Conservation (phyloP, 2,888 invertebrate genomes). For the Nomada fabriciana region DNA sequence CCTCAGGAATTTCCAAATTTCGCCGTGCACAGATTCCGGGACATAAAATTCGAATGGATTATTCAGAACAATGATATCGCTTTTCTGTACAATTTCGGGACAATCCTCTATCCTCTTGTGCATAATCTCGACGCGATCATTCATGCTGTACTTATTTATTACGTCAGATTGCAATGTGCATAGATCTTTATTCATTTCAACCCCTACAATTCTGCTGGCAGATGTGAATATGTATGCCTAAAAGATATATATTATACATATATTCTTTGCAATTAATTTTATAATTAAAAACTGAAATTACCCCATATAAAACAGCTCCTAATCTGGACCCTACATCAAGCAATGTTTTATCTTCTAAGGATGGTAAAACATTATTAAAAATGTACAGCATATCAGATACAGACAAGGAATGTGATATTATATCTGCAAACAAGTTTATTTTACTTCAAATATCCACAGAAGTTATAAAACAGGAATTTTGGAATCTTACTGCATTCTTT, state of each 20-base stretch:
- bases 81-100: constrained; percentile 85
- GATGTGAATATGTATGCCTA: constrained; percentile 88
- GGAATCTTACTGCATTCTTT: constrained; percentile 84
- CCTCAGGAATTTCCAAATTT: constrained; percentile 87
- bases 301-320: constrained; percentile 89
- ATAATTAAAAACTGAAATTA: constrained; percentile 78
- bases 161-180: constrained; percentile 87
- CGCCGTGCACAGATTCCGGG: constrained; percentile 86
- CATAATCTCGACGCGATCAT: constrained; percentile 86
- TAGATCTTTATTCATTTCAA: constrained; percentile 89
- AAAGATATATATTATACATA: constrained; percentile 8
- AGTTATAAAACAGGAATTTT: not conserved
- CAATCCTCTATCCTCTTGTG: constrained; percentile 87
- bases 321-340: constrained; percentile 90
- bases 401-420: constrained; percentile 89
- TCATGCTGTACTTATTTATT: constrained; percentile 86
- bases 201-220: constrained; percentile 87
- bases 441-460: not conserved
- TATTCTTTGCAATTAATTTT: not conserved
- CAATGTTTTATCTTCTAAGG: constrained; percentile 86
- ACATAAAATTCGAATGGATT: constrained; percentile 90
- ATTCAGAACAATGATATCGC: constrained; percentile 88
- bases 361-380: constrained; percentile 88
- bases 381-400: constrained; percentile 87
- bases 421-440: constrained; percentile 82